Base-by-base conservation (phyloP, 2,113 vertebrate species). In the Raja brachyura region DNA sequence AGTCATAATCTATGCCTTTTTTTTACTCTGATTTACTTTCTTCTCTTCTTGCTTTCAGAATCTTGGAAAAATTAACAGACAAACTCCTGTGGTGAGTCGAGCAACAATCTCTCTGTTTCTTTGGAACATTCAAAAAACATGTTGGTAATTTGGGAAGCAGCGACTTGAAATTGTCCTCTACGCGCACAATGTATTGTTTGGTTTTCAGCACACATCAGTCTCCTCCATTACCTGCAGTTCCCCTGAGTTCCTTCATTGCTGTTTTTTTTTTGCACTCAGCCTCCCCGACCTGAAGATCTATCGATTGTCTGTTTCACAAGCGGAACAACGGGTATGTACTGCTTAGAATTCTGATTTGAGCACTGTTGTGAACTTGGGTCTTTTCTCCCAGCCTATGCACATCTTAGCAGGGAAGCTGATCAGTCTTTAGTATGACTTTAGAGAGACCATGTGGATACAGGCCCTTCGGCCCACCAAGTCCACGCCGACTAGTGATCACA, bases 261-360 rank as follows among this genome's bases (percentile, higher is more conserved):
- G 25, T 93, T 88, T 39, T 77, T 48, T 95, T 61, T 95, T 94
- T 95, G 22, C 94, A 94, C 94, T 79, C 94, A 99, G 98, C 98
- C 98, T 92, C 98, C 98, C 10, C 95, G 95, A 75, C 98, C 98
- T 33, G 97, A 98, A 63, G 98, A 99, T 94, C 96, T 99, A 33
- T 99, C 98, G 14, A 99, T 99, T 93, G 97, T 99, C 90, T 99
- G 98, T 95, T 99, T 99, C 94, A 99, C 98, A 74, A 99, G 98
- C 39, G 98, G 98, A 93, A 99, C 98, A 18, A 99, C 98, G 98
- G 98, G 98, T 97, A 96, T 54, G 90, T 74, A 20, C 22, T 22
- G 5, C 33, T 61, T 85, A 14, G 25, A 73, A 61, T 85, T 85
- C 61, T 61, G 3, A 9, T 28, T n/a, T 61, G 28, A 85, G 13